These are phyloP conservation scores for Xestia ashworthii DNA, from an alignment of 2,888 invertebrate species.

Conservation along the genomic window DNA sequence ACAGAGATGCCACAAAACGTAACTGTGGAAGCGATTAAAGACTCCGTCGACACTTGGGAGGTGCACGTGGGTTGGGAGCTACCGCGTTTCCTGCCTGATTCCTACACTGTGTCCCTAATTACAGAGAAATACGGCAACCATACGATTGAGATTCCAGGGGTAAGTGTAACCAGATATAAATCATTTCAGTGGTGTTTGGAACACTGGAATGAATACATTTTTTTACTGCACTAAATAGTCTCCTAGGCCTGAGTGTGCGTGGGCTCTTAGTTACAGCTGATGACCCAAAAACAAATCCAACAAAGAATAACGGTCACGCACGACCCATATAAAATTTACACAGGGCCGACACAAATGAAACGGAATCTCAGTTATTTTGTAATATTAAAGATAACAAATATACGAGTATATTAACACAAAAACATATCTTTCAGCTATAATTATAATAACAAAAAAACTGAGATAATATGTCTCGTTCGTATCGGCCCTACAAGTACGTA, in stretches of 20 bases:
- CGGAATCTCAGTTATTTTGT: no score
- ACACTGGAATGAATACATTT: neutral
- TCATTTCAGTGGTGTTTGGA: neutral
- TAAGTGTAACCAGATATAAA: slow-evolving; percentile 65
- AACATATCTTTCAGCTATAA: no score
- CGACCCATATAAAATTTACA: no score
- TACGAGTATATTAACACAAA: no score
- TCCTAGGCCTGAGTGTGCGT: neutral
- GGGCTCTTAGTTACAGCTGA: neutral
- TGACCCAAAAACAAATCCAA: neutral
- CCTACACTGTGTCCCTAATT: slow-evolving; percentile 75
- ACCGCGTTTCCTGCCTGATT: slow-evolving; percentile 66
- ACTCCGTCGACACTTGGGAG: slow-evolving; percentile 69
- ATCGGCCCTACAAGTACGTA: no score
- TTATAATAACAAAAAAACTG: no score
- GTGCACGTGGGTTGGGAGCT: slow-evolving; percentile 77
- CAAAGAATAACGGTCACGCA: no score
- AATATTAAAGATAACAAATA: no score
- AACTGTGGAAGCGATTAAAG: slow-evolving; percentile 58
- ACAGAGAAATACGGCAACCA: slow-evolving; percentile 51
- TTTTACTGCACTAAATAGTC: neutral
- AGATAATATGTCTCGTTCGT: no score
- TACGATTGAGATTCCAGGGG: slow-evolving; percentile 71
- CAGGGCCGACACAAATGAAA: slow-evolving; percentile 36
- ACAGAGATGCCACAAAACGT: slow-evolving; percentile 68